Evolutionary conservation across 2,113 vertebrate genomes (phyloP).

Genomic region (Struthidea cinerea): DNA sequence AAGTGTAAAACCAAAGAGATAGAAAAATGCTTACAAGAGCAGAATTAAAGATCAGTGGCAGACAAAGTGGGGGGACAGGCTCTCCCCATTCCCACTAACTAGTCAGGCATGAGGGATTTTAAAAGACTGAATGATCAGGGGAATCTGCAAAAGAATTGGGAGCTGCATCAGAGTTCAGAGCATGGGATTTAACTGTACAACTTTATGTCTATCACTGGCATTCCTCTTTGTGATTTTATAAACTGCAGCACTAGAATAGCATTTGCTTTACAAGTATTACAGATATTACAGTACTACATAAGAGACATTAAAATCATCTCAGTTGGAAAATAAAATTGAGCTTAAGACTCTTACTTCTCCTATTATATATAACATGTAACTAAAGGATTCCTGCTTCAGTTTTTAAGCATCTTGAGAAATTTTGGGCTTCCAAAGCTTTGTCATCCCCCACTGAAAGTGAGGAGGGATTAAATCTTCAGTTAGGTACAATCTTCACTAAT

Average conservation of each 20-base stretch:
- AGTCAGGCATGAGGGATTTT: not conserved
- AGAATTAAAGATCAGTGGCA: not conserved
- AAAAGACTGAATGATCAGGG: not conserved
- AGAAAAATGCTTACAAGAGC: not conserved
- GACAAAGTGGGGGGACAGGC: fast-evolving
- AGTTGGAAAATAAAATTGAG: not conserved
- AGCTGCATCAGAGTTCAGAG: not conserved
- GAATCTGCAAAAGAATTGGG: not conserved
- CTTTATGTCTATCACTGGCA: not conserved
- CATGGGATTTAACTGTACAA: not conserved
- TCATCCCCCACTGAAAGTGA: not conserved
- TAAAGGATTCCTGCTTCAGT: not conserved
- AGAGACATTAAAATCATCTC: not conserved
- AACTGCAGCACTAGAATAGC: not conserved
- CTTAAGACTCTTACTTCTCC: not conserved
- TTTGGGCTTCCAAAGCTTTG: not conserved
- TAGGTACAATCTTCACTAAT: not conserved
- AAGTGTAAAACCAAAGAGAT: not conserved
- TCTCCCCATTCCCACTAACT: not conserved
- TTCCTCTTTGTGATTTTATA: not conserved
- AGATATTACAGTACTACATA: not conserved
- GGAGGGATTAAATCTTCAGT: not conserved
- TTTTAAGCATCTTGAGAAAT: not conserved
- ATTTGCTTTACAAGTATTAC: not conserved
- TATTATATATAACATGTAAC: not conserved